Percentiles rank a stretch among this genome's conserved stretches.
Conservation (phyloP, 2,113 vertebrate species). For the Hemiprocne comata region DNA sequence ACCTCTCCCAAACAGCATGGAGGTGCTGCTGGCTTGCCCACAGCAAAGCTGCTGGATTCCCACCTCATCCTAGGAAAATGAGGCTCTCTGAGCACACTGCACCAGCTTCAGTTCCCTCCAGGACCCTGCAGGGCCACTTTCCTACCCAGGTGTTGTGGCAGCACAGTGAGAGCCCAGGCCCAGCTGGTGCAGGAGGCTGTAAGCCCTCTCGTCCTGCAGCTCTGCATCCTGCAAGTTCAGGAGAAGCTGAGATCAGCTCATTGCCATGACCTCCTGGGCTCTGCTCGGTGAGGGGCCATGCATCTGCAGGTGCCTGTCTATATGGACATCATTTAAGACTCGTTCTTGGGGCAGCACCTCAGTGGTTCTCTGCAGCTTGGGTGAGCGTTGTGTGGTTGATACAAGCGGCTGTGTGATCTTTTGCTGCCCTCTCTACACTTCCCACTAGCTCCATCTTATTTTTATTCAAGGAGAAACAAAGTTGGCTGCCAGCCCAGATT, state of each 20-base stretch:
- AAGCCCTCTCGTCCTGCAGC: neutral
- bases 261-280: neutral
- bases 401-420: neutral
- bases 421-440: neutral
- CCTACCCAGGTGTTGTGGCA: fast-evolving
- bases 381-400: fast-evolving
- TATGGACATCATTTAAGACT: neutral
- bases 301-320: neutral
- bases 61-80: neutral
- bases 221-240: neutral
- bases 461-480: conserved; percentile 38
- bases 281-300: neutral
- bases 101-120: neutral
- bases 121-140: neutral
- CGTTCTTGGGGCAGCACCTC: neutral
- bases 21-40: neutral
- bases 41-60: fast-evolving
- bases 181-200: neutral
- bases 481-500: conserved; percentile 24
- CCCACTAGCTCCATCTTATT: neutral
- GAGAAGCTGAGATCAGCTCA: neutral
- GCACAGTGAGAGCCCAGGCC: fast-evolving
- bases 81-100: neutral
- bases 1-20: neutral
- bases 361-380: neutral